Evolutionary conservation across 2,113 vertebrate genomes (phyloP), one percentile per base, ranked within the genome.

Genomic region (Lophotis ruficrista): DNA sequence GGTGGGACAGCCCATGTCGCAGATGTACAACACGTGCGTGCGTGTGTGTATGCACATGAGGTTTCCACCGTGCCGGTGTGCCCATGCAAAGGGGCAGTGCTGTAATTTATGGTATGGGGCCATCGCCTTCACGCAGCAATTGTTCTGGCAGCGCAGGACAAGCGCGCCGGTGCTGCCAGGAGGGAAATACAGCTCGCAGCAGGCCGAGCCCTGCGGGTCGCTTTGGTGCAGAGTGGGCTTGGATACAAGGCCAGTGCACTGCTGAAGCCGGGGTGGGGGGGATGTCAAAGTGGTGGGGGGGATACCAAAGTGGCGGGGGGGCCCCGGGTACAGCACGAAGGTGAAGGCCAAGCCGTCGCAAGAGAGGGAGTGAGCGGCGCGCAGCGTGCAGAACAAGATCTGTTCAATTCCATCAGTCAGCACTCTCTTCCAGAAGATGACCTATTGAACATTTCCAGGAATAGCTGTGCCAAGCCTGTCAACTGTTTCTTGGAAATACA

Each of bases 401-500:
- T 97, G 96, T 94, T 97, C 96, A 89, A 97, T 97, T 96, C 97
- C 97, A 90, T 97, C 98, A 96, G 89, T 98, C 96, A 93, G 97
- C 81, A 68, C 94, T 94, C 97, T 98, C 97, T 98, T 98, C 97
- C 98, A 98, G 98, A 98, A 97, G 98, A 98, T 98, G 98, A 98
- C 98, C 98, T 98, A 98, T 98, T 98, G 98, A 98, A 98, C 98
- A 98, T 98, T 98, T 98, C 98, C 98, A 98, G 98, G 98, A 98
- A 98, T 95, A 98, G 98, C 97, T 84, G 95, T 97, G 98, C 98
- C 98, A 98, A 98, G 97, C 97, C 97, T 96, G 98, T 98, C 98
- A 98, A 98, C 98, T 98, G 98, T 98, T 98, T 98, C 98, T 98
- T 98, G 98, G 98, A 98, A 98, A 98, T 98, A 97, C 97, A 96